Base-by-base conservation (phyloP, 2,113 vertebrate genomes). In the Ceyx margarethae region DNA sequence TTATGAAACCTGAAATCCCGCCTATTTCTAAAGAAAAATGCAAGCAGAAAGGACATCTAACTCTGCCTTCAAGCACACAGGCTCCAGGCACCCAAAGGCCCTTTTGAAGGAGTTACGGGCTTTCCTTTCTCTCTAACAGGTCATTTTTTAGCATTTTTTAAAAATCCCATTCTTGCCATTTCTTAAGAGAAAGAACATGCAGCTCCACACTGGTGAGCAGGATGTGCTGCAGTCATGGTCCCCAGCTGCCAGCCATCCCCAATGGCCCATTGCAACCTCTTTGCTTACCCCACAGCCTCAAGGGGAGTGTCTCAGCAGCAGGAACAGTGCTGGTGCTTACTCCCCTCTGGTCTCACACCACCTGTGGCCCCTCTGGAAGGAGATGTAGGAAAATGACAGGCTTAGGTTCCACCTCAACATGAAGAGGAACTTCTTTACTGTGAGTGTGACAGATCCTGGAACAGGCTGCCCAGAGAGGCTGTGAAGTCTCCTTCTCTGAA, bases 141-240 rank as follows among this genome's bases (percentile, higher is more conserved):
- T 42, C 15, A 37, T 10, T 43, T 61, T 66, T 81, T 6, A 78
- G 37, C 53, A 82, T 28, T 48, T 48, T 64, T 25, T 37, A 10
- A 37, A 37, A 37, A 46, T 65, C 45, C 33, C n/a, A 15, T 54
- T 64, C 64, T n/a, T 85, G 71, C 61, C 31, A 6, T 26, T 67
- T 82, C 28, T 26, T 33, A 25, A n/a, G 3, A 21, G 0, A 0
- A 61, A 62, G 43, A 40, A 69, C 35, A 17, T 10, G 5, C 40
- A 8, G 1, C 6, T 51, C 11, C 48, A 40, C 3, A 2, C 2
- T 2, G 20, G 35, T 15, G 66, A 61, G 48, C 1, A 1, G n/a
- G 25, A 10, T 5, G 28, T 33, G 53, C 71, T 53, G 64, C 50
- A 69, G 68, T 16, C 54, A 12, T 0, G 0, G 19, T 72, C 20